These are phyloP conservation scores for Vesta saturnalis DNA, from an alignment of 2,888 invertebrate genomes.

Conservation along the genomic window DNA sequence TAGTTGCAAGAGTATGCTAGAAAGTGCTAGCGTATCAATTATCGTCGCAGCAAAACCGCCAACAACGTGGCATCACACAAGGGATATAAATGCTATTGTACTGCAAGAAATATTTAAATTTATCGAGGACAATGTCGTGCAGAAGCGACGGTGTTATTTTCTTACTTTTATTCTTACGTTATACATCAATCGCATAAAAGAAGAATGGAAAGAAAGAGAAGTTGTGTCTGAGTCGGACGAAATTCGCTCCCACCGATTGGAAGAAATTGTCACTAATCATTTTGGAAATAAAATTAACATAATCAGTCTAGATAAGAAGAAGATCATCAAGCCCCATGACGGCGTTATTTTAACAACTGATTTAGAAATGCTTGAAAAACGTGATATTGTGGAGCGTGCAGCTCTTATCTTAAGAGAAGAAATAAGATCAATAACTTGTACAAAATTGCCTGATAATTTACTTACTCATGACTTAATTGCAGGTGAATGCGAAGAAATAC, in stretches of 20 bases:
- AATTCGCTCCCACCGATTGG: constrained; percentile 13
- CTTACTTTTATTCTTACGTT: not conserved
- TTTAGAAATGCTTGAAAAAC: constrained; percentile 6
- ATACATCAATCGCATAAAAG: not conserved
- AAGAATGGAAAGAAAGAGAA: not conserved
- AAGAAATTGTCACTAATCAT: not conserved
- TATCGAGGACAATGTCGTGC: constrained; percentile 5
- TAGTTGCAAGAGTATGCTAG: constrained; percentile 8
- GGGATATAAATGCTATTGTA: not conserved
- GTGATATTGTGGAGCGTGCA: not conserved
- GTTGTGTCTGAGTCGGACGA: not conserved
- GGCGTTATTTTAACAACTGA: not conserved
- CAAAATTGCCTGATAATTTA: constrained; percentile 3
- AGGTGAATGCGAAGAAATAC: constrained; percentile 7
- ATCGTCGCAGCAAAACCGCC: not conserved
- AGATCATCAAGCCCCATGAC: constrained; percentile 5
- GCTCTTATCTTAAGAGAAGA: constrained; percentile 12
- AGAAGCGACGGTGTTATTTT: constrained; percentile 9
- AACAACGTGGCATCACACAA: not conserved
- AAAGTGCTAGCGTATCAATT: not conserved
- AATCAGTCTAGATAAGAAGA: not conserved
- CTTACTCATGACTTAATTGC: constrained; percentile 6
- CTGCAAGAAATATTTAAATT: constrained; percentile 2
- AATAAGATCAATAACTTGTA: not conserved
- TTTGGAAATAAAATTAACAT: constrained; percentile 12